phyloP scores from a whole-genome alignment of 2,888 invertebrate species.

The Blastobasis lacticolella region DNA sequence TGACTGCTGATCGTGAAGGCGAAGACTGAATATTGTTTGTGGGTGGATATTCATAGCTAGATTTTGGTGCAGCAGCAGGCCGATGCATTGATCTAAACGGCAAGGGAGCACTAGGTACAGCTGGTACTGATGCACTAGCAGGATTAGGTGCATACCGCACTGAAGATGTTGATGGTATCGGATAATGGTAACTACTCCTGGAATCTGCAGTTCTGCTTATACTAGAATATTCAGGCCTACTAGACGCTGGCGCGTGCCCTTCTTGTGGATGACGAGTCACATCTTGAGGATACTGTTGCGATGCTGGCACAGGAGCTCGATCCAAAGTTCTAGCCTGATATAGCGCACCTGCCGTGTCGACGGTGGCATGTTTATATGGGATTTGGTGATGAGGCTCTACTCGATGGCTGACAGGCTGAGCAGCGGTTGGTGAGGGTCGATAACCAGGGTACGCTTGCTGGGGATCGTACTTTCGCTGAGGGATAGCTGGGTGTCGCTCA shows the following conservation, averaged over 20 bases:
- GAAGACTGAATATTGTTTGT: constrained; percentile 50
- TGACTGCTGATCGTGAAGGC: constrained; percentile 45
- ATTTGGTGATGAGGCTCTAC: constrained; percentile 48
- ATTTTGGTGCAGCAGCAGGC: constrained; percentile 41
- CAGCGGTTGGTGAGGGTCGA: constrained; percentile 38
- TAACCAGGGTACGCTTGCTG: constrained; percentile 64
- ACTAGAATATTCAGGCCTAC: constrained; percentile 44
- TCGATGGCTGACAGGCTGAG: constrained; percentile 48
- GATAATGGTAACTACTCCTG: constrained; percentile 47
- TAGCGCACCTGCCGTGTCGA: constrained; percentile 43
- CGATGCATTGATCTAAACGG: constrained; percentile 44
- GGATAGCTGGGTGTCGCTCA: constrained; percentile 47
- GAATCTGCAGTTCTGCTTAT: constrained; percentile 40
- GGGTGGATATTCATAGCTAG: constrained; percentile 46
- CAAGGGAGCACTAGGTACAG: constrained; percentile 42
- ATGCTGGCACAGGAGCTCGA: constrained; percentile 41
- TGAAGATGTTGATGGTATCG: constrained; percentile 52
- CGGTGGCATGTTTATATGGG: constrained; percentile 46
- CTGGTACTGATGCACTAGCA: constrained; percentile 25
- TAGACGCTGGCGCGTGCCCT: constrained; percentile 18
- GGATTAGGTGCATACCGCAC: constrained; percentile 41
- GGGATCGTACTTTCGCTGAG: constrained; percentile 58
- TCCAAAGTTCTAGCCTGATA: constrained; percentile 47
- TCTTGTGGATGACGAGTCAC: constrained; percentile 24
- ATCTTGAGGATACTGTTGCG: constrained; percentile 43